Evolutionary conservation across 2,797 vertebrate genomes (phyloP), one percentile per base, ranked within the genome.

Genomic region (Pangasius krempfi): DNA sequence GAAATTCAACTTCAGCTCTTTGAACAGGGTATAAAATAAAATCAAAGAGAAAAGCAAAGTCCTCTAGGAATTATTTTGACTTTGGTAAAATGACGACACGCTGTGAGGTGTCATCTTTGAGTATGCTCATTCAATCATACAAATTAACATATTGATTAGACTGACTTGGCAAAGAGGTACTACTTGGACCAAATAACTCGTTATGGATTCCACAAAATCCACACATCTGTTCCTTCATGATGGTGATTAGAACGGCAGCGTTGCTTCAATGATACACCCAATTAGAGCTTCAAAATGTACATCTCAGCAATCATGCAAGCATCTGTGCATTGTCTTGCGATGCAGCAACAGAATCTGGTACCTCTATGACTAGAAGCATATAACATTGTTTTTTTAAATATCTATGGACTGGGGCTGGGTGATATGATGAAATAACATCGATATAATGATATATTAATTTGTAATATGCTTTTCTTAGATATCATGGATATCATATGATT

Each of bases 1-100:
- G 20, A 44, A 89, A 79, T 50, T 86, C 70, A 76, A 33, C n/a
- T 44, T 68, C 37, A 44, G 22, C 78, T 60, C 20, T 44, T 88
- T 79, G 60, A 75, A 56, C 62, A 1, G 60, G 25, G 72, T 58
- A 37, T n/a, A 37, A 79, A 50, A 54, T 10, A 44, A 89, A 68
- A 64, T 64, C 37, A 89, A 81, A 62, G n/a, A 66, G 22, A 54
- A 54, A 82, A 64, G 22, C 56, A 54, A 83, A 72, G n/a, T n/a
- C 30, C 18, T 52, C 30, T 33, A 56, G 78, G n/a, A 86, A 27
- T 72, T 44, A 62, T 68, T 70, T 52, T 56, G 87, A 27, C 72
- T 85, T 78, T 84, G 52, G 16, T 64, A 62, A 54, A 66, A 85
- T 70, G 9, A 12, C 1, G 22, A 72, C 66, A 54, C 5, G 6